Conservation (phyloP, 2,888 invertebrate species). For the Endotricha flammealis region DNA sequence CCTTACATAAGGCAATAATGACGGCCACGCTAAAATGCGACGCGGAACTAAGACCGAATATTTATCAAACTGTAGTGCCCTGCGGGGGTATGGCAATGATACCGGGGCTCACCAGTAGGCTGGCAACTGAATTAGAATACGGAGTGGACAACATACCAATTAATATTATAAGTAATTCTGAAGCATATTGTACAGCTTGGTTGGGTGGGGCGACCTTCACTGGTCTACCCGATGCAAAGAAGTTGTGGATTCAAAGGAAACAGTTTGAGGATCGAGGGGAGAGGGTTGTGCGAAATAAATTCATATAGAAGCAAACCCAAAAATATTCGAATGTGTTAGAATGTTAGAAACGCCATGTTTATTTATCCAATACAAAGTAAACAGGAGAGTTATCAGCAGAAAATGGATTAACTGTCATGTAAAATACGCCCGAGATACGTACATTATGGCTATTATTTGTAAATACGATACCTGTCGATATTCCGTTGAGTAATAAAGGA, state of each 20-base stretch:
- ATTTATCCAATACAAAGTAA: too few relatives aligned
- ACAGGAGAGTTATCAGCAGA: too few relatives aligned
- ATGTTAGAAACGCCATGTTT: too few relatives aligned
- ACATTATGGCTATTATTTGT: not conserved
- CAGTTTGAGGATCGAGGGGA: slow-evolving; percentile 56
- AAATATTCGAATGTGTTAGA: too few relatives aligned
- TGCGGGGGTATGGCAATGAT: slow-evolving; percentile 50
- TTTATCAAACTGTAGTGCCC: slow-evolving; percentile 40
- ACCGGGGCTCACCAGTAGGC: slow-evolving; percentile 42
- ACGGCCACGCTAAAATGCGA: slow-evolving; percentile 45
- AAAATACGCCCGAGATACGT: too few relatives aligned
- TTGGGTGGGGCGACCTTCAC: slow-evolving; percentile 60
- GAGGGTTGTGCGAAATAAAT: slow-evolving; percentile 51
- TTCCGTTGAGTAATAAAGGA: too few relatives aligned
- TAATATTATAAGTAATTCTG: too few relatives aligned
- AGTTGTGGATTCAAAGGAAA: slow-evolving; percentile 46
- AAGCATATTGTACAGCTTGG: slow-evolving; percentile 49
- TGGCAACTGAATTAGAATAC: slow-evolving; percentile 41
- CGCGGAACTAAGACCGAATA: slow-evolving; percentile 32
- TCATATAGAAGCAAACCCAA: too few relatives aligned
- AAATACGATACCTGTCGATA: too few relatives aligned
- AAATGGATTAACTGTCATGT: too few relatives aligned
- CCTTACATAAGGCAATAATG: slow-evolving; percentile 40
- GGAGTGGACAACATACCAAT: too few relatives aligned
- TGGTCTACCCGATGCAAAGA: slow-evolving; percentile 37